Conservation (phyloP, 2,888 invertebrate species). For the Rosalia funebris region DNA sequence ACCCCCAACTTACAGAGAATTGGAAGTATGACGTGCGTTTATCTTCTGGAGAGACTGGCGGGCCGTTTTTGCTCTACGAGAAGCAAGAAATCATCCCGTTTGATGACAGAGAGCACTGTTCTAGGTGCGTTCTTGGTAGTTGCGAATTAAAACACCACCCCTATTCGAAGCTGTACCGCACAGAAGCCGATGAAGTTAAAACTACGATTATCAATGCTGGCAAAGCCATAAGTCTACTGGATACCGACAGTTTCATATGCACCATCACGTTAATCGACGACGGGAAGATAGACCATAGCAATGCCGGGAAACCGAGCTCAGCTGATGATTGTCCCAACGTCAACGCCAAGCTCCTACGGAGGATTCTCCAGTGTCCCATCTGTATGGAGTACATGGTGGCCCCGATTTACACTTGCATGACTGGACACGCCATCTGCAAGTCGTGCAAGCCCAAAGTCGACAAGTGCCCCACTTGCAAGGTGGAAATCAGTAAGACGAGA, state of each 20-base stretch:
- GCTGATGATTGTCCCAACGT: neutral
- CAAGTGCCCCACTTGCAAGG: constrained; percentile 45
- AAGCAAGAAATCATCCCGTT: neutral
- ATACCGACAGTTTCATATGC: neutral
- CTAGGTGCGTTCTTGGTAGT: neutral
- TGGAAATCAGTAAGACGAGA: constrained; percentile 29
- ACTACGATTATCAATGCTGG: neutral
- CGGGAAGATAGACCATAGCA: neutral
- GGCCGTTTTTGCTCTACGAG: neutral
- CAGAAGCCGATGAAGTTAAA: neutral
- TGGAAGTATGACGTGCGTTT: neutral
- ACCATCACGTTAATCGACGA: neutral
- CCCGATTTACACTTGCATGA: constrained; percentile 50
- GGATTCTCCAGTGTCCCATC: constrained; percentile 43
- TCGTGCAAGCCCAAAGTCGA: constrained; percentile 43
- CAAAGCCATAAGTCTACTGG: neutral
- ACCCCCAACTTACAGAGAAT: neutral
- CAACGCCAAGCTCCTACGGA: neutral
- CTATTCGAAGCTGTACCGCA: neutral
- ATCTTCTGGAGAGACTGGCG: neutral
- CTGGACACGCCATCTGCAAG: constrained; percentile 52
- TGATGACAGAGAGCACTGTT: neutral
- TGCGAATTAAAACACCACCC: neutral
- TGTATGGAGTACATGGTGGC: constrained; percentile 49
- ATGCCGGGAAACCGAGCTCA: neutral